phyloP scores from a whole-genome alignment of 2,797 vertebrate genomes.

The Galaxias olidus region DNA sequence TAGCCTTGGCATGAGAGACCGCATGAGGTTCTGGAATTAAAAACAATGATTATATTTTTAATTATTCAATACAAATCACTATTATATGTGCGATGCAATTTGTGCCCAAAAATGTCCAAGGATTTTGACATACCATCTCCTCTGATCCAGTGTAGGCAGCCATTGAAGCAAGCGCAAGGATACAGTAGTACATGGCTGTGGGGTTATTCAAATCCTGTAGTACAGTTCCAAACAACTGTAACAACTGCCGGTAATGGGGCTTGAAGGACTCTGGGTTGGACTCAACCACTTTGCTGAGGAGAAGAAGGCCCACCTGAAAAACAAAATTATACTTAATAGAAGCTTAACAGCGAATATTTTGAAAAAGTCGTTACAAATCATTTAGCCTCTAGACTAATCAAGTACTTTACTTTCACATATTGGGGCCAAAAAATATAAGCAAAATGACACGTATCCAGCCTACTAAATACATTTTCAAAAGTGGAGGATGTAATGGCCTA shows the following conservation, averaged over 20 bases:
- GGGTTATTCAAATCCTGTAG: slow-evolving; percentile 79
- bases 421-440: too few species aligned
- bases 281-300: slow-evolving; percentile 84
- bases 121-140: slow-evolving; percentile 77
- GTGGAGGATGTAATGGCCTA: too few species aligned
- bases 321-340: too few species aligned
- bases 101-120: too few species aligned
- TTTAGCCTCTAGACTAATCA: too few species aligned
- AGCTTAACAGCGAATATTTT: too few species aligned
- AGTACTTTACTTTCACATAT: too few species aligned
- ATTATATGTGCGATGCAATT: too few species aligned
- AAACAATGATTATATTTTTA: background rate
- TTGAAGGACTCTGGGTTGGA: slow-evolving; percentile 82
- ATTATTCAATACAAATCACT: background rate
- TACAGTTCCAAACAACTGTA: slow-evolving; percentile 77
- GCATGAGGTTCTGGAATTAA: slow-evolving; percentile 77
- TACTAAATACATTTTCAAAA: too few species aligned
- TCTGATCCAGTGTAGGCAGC: slow-evolving; percentile 73
- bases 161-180: slow-evolving; percentile 81
- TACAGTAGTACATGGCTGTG: slow-evolving; percentile 80
- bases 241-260: slow-evolving; percentile 80
- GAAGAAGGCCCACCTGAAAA: slow-evolving; percentile 80
- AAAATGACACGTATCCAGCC: too few species aligned
- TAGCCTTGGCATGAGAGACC: slow-evolving; percentile 80
- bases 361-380: too few species aligned